Evolutionary conservation across 1,140 invertebrate species (phyloP).

Genomic region (Doryteuthis pealeii): DNA sequence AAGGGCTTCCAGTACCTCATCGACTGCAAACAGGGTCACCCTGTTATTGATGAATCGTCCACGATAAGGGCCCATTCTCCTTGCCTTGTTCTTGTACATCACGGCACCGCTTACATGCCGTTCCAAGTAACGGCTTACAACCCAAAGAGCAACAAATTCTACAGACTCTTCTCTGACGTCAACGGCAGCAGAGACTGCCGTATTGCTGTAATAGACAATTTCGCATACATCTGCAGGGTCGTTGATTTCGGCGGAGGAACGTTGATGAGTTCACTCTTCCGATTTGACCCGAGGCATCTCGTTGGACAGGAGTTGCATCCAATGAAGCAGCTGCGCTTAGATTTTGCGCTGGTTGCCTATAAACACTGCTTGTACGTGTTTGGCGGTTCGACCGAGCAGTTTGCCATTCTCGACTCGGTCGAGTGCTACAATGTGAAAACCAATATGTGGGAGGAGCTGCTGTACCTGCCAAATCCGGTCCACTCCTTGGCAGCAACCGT

Average conservation of each 20-base stretch:
- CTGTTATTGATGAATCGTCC: constrained; percentile 43
- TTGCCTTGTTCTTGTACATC: constrained; percentile 51
- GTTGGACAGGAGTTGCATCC: constrained; percentile 51
- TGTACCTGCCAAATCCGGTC: constrained; percentile 68
- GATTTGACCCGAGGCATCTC: constrained; percentile 57
- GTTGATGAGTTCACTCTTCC: constrained; percentile 52
- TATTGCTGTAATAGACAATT: constrained; percentile 52
- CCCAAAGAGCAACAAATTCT: constrained; percentile 43
- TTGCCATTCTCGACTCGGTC: constrained; percentile 80
- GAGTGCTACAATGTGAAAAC: constrained; percentile 80
- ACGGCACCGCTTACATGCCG: constrained; percentile 52
- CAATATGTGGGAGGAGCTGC: constrained; percentile 76
- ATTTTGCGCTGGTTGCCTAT: constrained; percentile 65
- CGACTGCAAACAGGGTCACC: constrained; percentile 51
- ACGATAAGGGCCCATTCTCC: constrained; percentile 40
- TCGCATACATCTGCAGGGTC: constrained; percentile 54
- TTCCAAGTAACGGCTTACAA: constrained; percentile 57
- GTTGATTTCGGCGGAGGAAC: constrained; percentile 58
- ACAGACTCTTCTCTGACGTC: constrained; percentile 51
- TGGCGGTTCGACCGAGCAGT: constrained; percentile 90
- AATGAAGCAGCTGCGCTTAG: constrained; percentile 50
- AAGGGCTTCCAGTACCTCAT: constrained; percentile 52
- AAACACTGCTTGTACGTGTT: constrained; percentile 84
- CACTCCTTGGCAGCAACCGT: constrained; percentile 51
- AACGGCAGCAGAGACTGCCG: constrained; percentile 55